phyloP scores from a whole-genome alignment of 2,888 invertebrate species.

The Itoplectis maculator region DNA sequence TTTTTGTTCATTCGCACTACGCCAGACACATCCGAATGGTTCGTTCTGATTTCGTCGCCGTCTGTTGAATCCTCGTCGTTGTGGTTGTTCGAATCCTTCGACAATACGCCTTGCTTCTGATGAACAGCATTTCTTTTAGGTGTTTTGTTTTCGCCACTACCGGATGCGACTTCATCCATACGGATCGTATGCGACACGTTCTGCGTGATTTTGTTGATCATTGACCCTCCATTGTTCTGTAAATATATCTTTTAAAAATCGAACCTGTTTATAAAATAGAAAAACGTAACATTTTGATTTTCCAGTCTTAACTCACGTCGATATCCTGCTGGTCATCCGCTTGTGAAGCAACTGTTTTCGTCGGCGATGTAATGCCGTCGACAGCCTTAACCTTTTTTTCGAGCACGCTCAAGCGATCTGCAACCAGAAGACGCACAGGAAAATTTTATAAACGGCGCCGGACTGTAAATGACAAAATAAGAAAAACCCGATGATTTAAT shows the following conservation, averaged over 20 bases:
- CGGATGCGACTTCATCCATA: constrained; percentile 13
- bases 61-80: background rate
- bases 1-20: constrained; percentile 9
- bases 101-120: background rate
- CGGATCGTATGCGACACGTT: background rate
- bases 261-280: background rate
- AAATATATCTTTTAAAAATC: background rate
- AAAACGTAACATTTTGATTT: background rate
- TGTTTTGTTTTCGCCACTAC: background rate
- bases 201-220: background rate
- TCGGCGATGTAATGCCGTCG: background rate
- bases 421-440: background rate
- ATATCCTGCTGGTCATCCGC: background rate
- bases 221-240: background rate
- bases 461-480: background rate
- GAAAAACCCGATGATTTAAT: background rate
- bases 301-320: background rate
- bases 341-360: background rate
- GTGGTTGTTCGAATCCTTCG: background rate
- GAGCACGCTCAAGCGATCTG: background rate
- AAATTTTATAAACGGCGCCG: background rate
- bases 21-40: background rate
- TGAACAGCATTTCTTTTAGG: background rate
- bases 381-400: background rate
- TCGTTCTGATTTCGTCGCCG: background rate